phyloP scores from a whole-genome alignment of 2,113 vertebrate genomes.

The Pelmatolapia mariae region DNA sequence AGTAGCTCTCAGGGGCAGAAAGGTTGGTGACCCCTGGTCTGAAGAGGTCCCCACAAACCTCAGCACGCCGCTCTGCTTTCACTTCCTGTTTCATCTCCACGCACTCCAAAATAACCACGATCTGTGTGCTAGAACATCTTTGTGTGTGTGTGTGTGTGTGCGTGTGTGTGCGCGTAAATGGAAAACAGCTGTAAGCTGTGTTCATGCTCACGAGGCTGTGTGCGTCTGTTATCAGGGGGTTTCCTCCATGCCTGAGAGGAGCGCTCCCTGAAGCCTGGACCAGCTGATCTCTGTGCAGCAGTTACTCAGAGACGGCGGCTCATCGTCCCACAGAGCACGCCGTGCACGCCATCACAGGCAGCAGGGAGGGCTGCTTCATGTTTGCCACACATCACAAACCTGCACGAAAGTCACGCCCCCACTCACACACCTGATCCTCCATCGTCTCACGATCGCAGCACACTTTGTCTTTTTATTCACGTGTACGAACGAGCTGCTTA shows the following conservation, averaged over 20 bases:
- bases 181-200: not conserved
- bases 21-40: not conserved
- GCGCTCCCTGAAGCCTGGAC: not conserved
- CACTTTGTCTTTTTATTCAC: not conserved
- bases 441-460: not conserved
- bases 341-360: too few species aligned
- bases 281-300: not conserved
- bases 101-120: not conserved
- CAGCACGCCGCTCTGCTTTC: not conserved
- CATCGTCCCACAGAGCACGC: too few species aligned
- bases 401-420: not conserved
- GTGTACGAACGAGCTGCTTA: not conserved
- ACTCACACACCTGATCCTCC: not conserved
- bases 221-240: not conserved
- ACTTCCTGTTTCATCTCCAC: not conserved
- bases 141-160: not conserved
- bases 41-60: not conserved
- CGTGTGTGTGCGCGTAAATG: not conserved
- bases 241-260: not conserved
- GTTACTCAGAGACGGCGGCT: too few species aligned
- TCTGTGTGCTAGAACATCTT: not conserved
- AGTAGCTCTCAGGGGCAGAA: too few species aligned
- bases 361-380: not conserved
- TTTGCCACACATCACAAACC: not conserved
- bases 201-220: not conserved